Evolutionary conservation across 2,113 vertebrate genomes (phyloP), one percentile per base, ranked within the genome.

Genomic region (Mesoclemmys tuberculata): DNA sequence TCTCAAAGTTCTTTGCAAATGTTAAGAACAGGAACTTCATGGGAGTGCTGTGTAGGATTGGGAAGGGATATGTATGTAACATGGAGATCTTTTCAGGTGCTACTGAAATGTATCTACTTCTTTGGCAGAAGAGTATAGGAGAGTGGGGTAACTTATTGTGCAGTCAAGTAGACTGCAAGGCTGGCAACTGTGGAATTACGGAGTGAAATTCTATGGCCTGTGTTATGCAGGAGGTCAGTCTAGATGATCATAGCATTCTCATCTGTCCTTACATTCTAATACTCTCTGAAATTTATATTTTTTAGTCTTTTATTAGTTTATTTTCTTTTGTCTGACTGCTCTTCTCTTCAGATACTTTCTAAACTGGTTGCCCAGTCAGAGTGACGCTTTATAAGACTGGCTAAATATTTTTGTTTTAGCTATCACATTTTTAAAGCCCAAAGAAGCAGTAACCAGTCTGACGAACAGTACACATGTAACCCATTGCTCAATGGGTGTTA

Each of bases 11-110:
- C 52, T 90, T 94, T 95, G 29, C 88, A 92, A 82, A 82, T 5
- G 4, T 0, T 5, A 27, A 2, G 78, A 0, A 0, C 82, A 55
- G n/a, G 19, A 90, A 18, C 8, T 46, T 82, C 51, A 7, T 12
- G 41, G 64, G n/a, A n/a, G n/a, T 77, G 21, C 68, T 86, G 56
- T 11, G 46, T 46, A 87, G 54, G 13, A 6, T 44, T 44, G 52
- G 92, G 64, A 64, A 89, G 21, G 35, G 64, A 10, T 2, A 2
- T 12, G 6, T 10, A 19, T 61, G 44, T n/a, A 54, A 49, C 8
- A 18, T 1, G 54, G n/a, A 81, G 88, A 93, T 8, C 78, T 10
- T 49, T 10, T 21, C n/a, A 3, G 0, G 0, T 71, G 68, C 21
- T 71, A 38, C n/a, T 71, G 68, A 38, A 71, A 71, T 19, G 3